These are phyloP conservation scores for Melitaea athalia DNA, from an alignment of 2,888 invertebrate genomes.

Conservation along the genomic window DNA sequence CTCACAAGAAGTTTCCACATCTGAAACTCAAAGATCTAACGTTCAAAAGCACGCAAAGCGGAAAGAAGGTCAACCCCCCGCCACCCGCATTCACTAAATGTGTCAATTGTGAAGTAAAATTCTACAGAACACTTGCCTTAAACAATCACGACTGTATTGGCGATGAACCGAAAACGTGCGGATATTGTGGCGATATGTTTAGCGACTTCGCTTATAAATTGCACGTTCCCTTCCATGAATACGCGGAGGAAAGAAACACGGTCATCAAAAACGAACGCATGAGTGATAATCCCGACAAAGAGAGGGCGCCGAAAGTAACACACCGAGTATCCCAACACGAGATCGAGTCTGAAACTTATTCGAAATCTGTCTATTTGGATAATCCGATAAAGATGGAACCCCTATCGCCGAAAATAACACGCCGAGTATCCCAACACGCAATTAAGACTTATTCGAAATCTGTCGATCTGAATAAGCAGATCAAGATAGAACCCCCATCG, in stretches of 20 bases:
- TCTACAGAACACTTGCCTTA: slow-evolving; percentile 32
- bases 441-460: neutral
- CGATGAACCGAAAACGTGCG: slow-evolving; percentile 31
- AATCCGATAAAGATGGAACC: neutral
- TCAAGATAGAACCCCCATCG: neutral
- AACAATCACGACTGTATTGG: slow-evolving; percentile 25
- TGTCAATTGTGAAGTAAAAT: slow-evolving; percentile 46
- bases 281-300: no score
- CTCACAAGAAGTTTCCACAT: slow-evolving; percentile 29
- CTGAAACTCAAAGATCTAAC: slow-evolving; percentile 45
- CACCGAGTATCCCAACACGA: slow-evolving; percentile 31
- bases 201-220: slow-evolving; percentile 44
- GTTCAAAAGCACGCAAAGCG: slow-evolving; percentile 42
- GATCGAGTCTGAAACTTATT: neutral
- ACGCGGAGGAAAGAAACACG: slow-evolving; percentile 10
- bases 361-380: no score
- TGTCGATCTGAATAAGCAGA: neutral
- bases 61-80: slow-evolving; percentile 40
- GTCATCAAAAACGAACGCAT: neutral
- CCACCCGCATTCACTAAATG: slow-evolving; percentile 49
- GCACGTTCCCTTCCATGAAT: slow-evolving; percentile 51
- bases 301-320: no score
- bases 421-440: slow-evolving; percentile 3
- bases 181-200: slow-evolving; percentile 38
- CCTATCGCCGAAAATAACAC: slow-evolving; percentile 12